phyloP scores from a whole-genome alignment of 2,113 vertebrate species.

The Felis chaus region DNA sequence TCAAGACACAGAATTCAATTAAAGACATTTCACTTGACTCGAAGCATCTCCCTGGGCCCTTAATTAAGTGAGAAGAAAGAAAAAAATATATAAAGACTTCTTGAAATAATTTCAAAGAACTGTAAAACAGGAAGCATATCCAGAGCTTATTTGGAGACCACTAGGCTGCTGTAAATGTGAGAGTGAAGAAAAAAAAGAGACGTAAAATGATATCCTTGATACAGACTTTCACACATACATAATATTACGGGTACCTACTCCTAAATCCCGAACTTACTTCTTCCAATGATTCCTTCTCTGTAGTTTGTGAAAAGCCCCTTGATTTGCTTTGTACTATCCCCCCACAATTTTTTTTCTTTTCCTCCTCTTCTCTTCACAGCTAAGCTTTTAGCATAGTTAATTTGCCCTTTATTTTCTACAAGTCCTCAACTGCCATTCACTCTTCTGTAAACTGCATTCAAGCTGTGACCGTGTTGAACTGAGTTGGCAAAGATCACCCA shows the following conservation, averaged over 20 bases:
- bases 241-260: neutral
- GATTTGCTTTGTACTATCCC: neutral
- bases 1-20: constrained; percentile 68
- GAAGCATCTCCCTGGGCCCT: constrained; percentile 21
- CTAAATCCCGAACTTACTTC: neutral
- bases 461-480: neutral
- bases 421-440: neutral
- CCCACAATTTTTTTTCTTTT: neutral
- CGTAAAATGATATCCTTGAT: neutral
- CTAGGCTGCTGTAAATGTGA: neutral
- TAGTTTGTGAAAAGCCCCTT: neutral
- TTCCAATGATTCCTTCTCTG: neutral
- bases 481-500: neutral
- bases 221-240: neutral
- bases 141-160: neutral
- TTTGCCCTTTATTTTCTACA: neutral
- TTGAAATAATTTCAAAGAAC: constrained; percentile 37
- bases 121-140: neutral
- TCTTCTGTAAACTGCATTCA: neutral
- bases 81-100: constrained; percentile 5
- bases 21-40: constrained; percentile 45
- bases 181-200: neutral
- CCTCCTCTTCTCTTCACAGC: neutral
- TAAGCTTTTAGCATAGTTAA: neutral
- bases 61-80: constrained; percentile 56